Conservation (phyloP, 2,888 invertebrate genomes). For the Heliconius hortense region DNA sequence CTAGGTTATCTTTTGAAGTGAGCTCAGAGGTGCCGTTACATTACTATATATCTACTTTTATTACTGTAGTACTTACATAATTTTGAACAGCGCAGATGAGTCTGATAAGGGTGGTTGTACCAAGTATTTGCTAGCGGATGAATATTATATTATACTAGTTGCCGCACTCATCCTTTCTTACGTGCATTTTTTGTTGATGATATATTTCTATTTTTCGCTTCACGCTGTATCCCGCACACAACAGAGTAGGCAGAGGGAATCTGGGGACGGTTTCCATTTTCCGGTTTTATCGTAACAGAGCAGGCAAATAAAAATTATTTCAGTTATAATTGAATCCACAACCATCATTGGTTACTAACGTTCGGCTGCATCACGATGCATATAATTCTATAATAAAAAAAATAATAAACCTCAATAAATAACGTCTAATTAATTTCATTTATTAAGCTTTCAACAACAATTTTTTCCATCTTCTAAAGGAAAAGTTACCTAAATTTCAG, state of each 20-base stretch:
- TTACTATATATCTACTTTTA: slow-evolving; percentile 24
- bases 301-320: no score
- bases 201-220: no score
- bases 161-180: not conserved
- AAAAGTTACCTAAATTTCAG: not conserved
- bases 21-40: slow-evolving; percentile 25
- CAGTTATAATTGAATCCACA: no score
- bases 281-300: no score
- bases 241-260: not conserved
- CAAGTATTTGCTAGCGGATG: not conserved
- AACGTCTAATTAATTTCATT: slow-evolving; percentile 53
- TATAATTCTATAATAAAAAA: no score
- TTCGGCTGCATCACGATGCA: no score
- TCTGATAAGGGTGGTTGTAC: not conserved
- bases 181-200: no score
- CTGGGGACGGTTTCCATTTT: not conserved
- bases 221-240: not conserved
- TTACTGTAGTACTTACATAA: slow-evolving; percentile 22
- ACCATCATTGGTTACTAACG: no score
- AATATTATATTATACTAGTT: slow-evolving; percentile 2
- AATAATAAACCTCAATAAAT: not conserved
- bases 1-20: slow-evolving; percentile 25
- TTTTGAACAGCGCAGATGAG: slow-evolving; percentile 21
- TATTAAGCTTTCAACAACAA: slow-evolving; percentile 73
- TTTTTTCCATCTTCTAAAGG: not conserved